Conservation (phyloP, 2,113 vertebrate genomes). For the Myotis lucifugus region DNA sequence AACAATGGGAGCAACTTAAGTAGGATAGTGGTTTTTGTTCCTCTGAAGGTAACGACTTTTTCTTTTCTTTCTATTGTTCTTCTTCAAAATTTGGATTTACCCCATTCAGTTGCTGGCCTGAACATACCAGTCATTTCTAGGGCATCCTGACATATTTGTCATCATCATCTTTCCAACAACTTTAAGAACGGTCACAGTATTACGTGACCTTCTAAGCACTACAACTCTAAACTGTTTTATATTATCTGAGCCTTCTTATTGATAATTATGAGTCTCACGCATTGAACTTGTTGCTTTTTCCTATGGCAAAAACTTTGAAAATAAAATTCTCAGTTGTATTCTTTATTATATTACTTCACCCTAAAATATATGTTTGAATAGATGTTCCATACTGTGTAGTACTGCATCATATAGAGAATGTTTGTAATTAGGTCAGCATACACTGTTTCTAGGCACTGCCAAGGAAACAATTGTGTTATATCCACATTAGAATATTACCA, state of each 20-base stretch:
- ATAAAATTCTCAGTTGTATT: conserved; percentile 12
- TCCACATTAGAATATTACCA: conserved; percentile 45
- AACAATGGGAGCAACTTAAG: not conserved
- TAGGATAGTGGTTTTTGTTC: not conserved
- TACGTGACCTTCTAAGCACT: not conserved
- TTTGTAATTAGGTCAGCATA: conserved; percentile 40
- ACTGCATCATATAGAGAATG: not conserved
- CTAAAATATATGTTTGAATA: not conserved
- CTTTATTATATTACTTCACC: not conserved
- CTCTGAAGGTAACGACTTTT: not conserved
- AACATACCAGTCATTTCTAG: not conserved
- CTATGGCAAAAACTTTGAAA: not conserved
- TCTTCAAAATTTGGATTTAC: not conserved
- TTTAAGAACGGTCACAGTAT: not conserved
- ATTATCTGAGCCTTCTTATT: not conserved
- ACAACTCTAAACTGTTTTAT: not conserved
- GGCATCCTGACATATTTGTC: not conserved
- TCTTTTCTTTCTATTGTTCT: not conserved
- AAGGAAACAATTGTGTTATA: conserved; percentile 27
- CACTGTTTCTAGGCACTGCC: conserved; percentile 49
- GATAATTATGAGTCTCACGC: not conserved
- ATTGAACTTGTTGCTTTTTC: not conserved
- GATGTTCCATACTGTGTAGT: not conserved
- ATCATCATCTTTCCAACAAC: not conserved
- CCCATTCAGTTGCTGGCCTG: not conserved